Evolutionary conservation across 2,797 vertebrate species (phyloP).

Genomic region (Selene dorsalis): DNA sequence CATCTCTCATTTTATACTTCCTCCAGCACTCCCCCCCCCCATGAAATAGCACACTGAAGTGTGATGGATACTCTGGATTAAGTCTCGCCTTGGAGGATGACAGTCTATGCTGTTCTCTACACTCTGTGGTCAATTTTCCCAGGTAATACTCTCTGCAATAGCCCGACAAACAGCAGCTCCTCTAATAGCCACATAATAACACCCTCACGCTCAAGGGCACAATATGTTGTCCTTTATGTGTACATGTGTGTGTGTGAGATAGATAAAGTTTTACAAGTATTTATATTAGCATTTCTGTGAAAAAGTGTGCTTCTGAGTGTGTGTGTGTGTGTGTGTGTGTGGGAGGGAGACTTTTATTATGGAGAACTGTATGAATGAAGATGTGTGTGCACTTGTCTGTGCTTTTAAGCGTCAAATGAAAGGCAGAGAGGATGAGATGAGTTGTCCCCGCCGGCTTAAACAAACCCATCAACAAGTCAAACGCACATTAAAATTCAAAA

Average conservation of each 20-base stretch:
- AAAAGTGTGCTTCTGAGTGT: conserved; percentile 9
- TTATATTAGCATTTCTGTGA: conserved; percentile 10
- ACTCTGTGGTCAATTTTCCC: conserved; percentile 46
- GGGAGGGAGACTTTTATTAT: conserved; percentile 14
- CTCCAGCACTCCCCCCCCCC: conserved; percentile 13
- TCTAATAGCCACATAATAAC: conserved; percentile 64
- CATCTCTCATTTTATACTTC: conserved; percentile 58
- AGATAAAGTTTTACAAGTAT: conserved; percentile 14
- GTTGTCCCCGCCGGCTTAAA: conserved; percentile 46
- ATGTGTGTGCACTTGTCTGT: conserved; percentile 10
- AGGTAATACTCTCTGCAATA: conserved; percentile 50
- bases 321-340: neutral
- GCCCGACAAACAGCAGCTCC: conserved; percentile 52
- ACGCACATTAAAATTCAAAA: conserved; percentile 59
- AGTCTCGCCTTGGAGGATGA: conserved; percentile 47
- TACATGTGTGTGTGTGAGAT: neutral
- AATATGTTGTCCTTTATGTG: conserved; percentile 15
- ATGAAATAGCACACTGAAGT: conserved; percentile 41
- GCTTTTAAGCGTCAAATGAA: conserved; percentile 60
- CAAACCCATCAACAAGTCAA: conserved; percentile 58
- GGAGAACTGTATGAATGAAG: conserved; percentile 52
- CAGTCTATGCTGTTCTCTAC: conserved; percentile 21
- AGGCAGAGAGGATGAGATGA: conserved; percentile 60
- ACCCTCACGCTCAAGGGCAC: conserved; percentile 56
- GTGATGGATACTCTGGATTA: conserved; percentile 68